phyloP scores from a whole-genome alignment of 2,888 invertebrate genomes.

The Cenopis cana region DNA sequence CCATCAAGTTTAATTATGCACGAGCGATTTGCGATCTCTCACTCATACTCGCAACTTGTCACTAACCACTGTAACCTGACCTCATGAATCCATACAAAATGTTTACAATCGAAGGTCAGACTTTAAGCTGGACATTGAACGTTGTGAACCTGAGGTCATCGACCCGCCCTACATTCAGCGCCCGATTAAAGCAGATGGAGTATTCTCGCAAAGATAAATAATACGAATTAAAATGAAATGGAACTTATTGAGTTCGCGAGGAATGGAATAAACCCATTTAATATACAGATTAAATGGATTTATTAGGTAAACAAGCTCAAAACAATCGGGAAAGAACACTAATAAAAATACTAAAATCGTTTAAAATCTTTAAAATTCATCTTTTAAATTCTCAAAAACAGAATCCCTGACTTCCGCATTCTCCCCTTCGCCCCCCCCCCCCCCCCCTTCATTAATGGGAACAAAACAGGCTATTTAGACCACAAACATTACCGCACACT shows the following conservation, averaged over 20 bases:
- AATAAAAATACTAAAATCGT: too few species aligned
- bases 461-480: too few species aligned
- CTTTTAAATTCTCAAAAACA: too few species aligned
- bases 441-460: too few species aligned
- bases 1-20: slow-evolving; percentile 44
- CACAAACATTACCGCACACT: too few species aligned
- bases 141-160: slow-evolving; percentile 41
- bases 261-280: too few species aligned
- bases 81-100: background rate
- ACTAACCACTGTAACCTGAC: background rate
- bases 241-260: background rate
- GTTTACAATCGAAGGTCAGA: background rate
- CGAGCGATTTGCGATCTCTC: slow-evolving; percentile 51
- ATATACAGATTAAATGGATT: too few species aligned
- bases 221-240: slow-evolving; percentile 16
- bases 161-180: slow-evolving; percentile 43
- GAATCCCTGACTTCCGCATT: too few species aligned
- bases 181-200: slow-evolving; percentile 24
- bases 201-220: background rate
- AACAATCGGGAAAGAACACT: too few species aligned
- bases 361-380: too few species aligned
- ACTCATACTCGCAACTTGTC: background rate
- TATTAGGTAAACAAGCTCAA: too few species aligned
- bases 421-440: too few species aligned
- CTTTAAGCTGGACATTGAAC: background rate